Percentiles rank a stretch among this genome's conserved stretches.
Conservation (phyloP, 2,113 vertebrate genomes). For the Melospiza melodia region DNA sequence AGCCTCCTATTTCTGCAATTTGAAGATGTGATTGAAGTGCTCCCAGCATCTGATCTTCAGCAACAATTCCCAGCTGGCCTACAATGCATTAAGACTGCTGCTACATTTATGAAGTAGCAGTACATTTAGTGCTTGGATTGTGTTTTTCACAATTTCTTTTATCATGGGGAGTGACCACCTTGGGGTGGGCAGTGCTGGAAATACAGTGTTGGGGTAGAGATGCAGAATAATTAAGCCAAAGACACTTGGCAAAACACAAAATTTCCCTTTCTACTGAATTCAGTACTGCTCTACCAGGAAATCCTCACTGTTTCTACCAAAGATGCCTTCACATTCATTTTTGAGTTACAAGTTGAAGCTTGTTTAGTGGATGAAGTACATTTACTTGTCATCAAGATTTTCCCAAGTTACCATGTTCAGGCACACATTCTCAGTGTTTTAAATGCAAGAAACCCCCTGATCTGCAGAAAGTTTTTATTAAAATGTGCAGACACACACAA, state of each 20-base stretch:
- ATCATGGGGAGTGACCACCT: neutral
- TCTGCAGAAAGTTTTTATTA: neutral
- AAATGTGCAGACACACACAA: neutral
- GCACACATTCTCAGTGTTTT: neutral
- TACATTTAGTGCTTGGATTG: neutral
- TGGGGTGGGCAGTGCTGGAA: neutral
- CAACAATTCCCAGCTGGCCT: neutral
- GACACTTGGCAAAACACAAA: neutral
- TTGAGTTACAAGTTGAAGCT: neutral
- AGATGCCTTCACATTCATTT: neutral
- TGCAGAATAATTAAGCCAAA: neutral
- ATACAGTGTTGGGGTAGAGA: neutral
- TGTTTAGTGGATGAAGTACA: neutral
- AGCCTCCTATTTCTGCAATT: neutral
- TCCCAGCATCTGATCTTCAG: neutral
- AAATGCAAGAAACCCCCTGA: neutral
- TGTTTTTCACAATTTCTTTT: neutral
- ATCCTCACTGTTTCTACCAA: neutral
- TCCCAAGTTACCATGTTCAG: neutral
- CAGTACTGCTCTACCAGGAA: neutral
- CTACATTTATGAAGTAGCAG: neutral
- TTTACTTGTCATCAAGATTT: neutral
- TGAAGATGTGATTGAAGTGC: neutral
- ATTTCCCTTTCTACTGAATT: neutral
- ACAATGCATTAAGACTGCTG: neutral